Evolutionary conservation across 2,797 vertebrate genomes (phyloP), one percentile per base, ranked within the genome.

Genomic region (Pteronotus mesoamericanus): DNA sequence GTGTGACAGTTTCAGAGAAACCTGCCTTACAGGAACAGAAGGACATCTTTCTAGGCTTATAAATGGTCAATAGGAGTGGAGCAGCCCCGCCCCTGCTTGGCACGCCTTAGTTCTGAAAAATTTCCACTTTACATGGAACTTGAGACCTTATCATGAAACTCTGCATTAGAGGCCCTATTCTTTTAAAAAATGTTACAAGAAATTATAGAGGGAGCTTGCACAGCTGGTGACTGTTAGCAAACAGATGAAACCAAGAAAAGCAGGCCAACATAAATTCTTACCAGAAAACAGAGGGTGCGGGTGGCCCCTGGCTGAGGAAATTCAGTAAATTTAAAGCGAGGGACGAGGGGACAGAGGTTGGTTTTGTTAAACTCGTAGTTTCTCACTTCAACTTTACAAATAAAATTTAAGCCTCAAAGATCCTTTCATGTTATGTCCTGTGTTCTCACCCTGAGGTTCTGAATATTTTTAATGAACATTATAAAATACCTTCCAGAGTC

Each of bases 141-240:
- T 37, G 59, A 85, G 82, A 82, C 32, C 42, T 89, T 77, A 82
- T 72, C 9, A 0, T 39, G 32, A 80, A 79, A 86, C 15, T 84
- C n/a, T 86, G 39, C 64, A 42, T 78, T 89, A 91, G 61, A 94
- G 68, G 46, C 37, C 46, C 34, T 53, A 14, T 34, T 92, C 84
- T 94, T 89, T 51, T 16, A 57, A 46, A 74, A 93, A 83, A 91
- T 0, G 64, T 84, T 94, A 57, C 10, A 79, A 92, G 89, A 94
- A 92, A 87, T 90, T 86, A 51, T 44, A 95, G 85, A 59, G 77
- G 66, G 82, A 88, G 66, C 29, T 71, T 84, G 57, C 78, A 90
- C 59, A 94, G 66, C 34, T 91, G 83, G 68, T 39, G 19, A 48
- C 22, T 64, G 51, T 89, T 94, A 95, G 68, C 72, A 94, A 95